Evolutionary conservation across 2,113 vertebrate species (phyloP), one percentile per base, ranked within the genome.

Genomic region (Archilochus colubris): DNA sequence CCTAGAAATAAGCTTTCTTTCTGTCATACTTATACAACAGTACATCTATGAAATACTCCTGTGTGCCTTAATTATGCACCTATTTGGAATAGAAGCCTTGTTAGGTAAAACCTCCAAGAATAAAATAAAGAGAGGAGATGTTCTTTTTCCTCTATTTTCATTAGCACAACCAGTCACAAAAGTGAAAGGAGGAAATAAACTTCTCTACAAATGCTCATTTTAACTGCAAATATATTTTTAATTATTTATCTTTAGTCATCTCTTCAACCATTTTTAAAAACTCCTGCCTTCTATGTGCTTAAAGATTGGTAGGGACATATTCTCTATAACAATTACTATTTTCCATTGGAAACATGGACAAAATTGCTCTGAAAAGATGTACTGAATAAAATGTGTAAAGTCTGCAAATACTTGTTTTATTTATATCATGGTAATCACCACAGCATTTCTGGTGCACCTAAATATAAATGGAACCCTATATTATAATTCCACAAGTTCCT

Each of bases 401-500:
- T 50, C 62, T 76, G n/a, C 40, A 70, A 77, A 80, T 67, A 50
- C 24, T 63, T 75, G 8, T n/a, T 91, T 89, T 86, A 93, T 91
- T 94, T 91, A 68, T 89, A 82, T 68, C 59, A 81, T 4, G 0
- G 44, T 38, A 90, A 88, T 77, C 72, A 96, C 38, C 51, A 50
- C 48, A 55, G 38, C 23, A 43, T 82, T 91, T 70, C 75, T 75
- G 53, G 44, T 67, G 48, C 25, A 88, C 63, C 48, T 86, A 95
- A 89, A 74, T 89, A 81, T 63, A 95, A 82, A 64, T 78, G 59
- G 43, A 96, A 93, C 67, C 20, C 20, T 77, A 31, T 73, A 84
- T 82, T 94, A 77, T 67, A 93, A 83, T 86, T 93, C 68, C 75
- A 70, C 64, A 82, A 80, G 43, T 67, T 93, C 54, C 67, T 89